Evolutionary conservation across 2,888 invertebrate species (phyloP).

Genomic region (Adelphocoris suturalis): DNA sequence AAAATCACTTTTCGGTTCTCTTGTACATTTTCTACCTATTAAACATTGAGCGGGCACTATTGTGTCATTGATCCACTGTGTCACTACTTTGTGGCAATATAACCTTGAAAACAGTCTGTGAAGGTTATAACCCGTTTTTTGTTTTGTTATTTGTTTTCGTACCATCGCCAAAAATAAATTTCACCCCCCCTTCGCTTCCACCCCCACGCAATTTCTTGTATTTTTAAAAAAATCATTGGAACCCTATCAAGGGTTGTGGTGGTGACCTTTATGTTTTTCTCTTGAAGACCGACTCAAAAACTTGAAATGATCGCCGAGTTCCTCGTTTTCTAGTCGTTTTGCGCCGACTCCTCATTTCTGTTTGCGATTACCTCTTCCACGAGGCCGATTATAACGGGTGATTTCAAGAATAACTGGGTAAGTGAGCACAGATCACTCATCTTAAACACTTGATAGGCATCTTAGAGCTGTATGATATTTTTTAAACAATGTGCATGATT

Average conservation of each 20-base stretch:
- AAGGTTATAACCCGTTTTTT: neutral
- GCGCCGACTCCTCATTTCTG: neutral
- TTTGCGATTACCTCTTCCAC: neutral
- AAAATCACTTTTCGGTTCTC: too few species aligned
- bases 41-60: too few species aligned
- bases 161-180: constrained; percentile 18
- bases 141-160: neutral
- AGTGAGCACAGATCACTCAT: neutral
- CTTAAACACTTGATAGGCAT: too few species aligned
- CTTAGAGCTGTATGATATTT: too few species aligned
- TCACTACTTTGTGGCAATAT: neutral
- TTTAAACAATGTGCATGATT: too few species aligned
- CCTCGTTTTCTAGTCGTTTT: neutral
- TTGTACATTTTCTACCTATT: too few species aligned
- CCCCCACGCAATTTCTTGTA: neutral
- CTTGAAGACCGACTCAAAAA: neutral
- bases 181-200: neutral
- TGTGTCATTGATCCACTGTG: too few species aligned
- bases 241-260: neutral
- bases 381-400: constrained; percentile 29
- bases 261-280: neutral
- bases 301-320: neutral
- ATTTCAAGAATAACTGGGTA: constrained; percentile 32
- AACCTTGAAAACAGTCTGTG: neutral
- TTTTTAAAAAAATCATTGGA: neutral